Evolutionary conservation across 2,113 vertebrate species (phyloP).

Genomic region (Aix galericulata): DNA sequence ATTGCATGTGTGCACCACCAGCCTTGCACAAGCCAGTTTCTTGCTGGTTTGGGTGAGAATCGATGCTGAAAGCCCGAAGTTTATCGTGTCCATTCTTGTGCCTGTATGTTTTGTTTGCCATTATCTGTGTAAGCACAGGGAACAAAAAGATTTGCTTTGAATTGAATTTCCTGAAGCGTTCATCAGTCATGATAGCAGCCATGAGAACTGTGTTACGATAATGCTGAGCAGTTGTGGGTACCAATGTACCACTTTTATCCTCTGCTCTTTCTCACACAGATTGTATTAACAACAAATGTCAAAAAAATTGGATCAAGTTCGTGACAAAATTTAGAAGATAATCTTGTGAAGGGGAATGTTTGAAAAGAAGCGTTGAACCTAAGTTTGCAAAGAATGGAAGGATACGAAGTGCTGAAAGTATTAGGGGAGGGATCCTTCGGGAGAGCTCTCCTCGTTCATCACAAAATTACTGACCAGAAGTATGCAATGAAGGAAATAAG

Average conservation of each 20-base stretch:
- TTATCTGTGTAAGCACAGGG: neutral
- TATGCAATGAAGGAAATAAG: slow-evolving; percentile 91
- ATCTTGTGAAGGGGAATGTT: neutral
- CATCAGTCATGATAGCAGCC: neutral
- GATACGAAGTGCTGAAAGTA: slow-evolving; percentile 77
- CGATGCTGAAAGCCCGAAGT: neutral
- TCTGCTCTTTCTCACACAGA: neutral
- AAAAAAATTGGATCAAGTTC: neutral
- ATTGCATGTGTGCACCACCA: fast-evolving
- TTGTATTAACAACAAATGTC: neutral
- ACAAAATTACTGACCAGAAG: slow-evolving; percentile 62
- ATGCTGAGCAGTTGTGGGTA: neutral
- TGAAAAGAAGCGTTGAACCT: neutral
- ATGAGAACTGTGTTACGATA: neutral
- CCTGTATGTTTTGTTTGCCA: neutral
- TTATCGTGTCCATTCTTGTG: neutral
- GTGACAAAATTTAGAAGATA: neutral
- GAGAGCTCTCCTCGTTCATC: slow-evolving; percentile 82
- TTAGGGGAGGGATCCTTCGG: slow-evolving; percentile 92
- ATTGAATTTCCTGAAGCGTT: neutral
- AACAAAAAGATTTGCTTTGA: neutral
- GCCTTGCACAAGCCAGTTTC: neutral
- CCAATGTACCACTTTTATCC: neutral
- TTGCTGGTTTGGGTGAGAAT: neutral
- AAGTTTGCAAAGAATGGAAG: slow-evolving; percentile 77